These are phyloP conservation scores for Allophyes oxyacanthae DNA, from an alignment of 2,888 invertebrate species.

Conservation along the genomic window DNA sequence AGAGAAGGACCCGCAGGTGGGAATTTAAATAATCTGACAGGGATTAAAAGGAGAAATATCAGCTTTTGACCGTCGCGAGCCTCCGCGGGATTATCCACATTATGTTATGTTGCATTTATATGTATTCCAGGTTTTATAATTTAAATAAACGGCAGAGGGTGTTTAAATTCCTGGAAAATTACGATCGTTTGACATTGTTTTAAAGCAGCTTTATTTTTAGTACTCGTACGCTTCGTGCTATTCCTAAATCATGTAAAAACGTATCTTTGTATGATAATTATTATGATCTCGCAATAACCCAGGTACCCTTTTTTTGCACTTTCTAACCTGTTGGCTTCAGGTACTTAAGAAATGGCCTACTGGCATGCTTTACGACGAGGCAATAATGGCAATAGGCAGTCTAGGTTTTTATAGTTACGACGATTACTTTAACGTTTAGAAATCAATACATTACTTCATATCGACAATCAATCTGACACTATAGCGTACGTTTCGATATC, in stretches of 20 bases:
- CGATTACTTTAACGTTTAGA: too few species aligned
- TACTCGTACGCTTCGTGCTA: not conserved
- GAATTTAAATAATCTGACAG: conserved; percentile 90
- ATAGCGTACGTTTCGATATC: too few species aligned
- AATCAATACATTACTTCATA: too few species aligned
- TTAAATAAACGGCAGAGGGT: conserved; percentile 71
- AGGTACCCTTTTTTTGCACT: too few species aligned
- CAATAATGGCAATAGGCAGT: too few species aligned
- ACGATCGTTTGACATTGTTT: conserved; percentile 36
- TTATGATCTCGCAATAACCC: too few species aligned
- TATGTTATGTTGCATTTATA: conserved; percentile 76
- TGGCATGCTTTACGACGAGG: too few species aligned
- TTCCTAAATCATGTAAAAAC: conserved; percentile 7
- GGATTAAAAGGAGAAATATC: conserved; percentile 89
- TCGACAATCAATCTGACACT: too few species aligned
- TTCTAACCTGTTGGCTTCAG: too few species aligned
- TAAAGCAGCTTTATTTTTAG: conserved; percentile 9
- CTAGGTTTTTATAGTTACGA: too few species aligned
- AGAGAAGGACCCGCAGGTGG: conserved; percentile 84
- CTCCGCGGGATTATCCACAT: conserved; percentile 78
- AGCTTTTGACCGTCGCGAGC: conserved; percentile 85
- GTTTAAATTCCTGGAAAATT: conserved; percentile 49
- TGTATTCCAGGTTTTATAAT: conserved; percentile 76
- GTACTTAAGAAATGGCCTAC: too few species aligned
- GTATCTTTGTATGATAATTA: too few species aligned